Conservation (phyloP, 2,113 vertebrate species). For the Anhinga anhinga region DNA sequence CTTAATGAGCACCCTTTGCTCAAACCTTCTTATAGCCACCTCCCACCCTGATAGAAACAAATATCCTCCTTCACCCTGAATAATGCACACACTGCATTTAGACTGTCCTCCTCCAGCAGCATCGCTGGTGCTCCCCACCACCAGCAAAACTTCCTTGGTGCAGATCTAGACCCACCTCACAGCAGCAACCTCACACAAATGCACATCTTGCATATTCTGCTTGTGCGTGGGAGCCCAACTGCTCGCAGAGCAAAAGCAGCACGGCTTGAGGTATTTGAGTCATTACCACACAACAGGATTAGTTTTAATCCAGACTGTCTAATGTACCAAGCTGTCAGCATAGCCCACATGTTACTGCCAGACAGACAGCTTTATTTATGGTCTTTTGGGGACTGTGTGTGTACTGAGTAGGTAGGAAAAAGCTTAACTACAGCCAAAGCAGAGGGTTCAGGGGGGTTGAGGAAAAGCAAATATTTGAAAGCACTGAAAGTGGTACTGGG, state of each 20-base stretch:
- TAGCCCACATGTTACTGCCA: not conserved
- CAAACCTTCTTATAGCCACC: not conserved
- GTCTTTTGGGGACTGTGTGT: not conserved
- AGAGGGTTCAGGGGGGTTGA: not conserved
- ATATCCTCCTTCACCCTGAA: rapidly evolving
- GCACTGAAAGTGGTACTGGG: not conserved
- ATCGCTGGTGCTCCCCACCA: not conserved
- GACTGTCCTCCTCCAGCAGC: not conserved
- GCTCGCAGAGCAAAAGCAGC: not conserved
- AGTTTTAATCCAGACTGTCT: conserved; percentile 46
- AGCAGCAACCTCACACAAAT: not conserved
- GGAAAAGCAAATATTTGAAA: not conserved
- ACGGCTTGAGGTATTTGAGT: not conserved
- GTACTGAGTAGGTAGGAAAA: not conserved
- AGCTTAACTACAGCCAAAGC: not conserved
- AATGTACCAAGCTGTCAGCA: conserved; percentile 16
- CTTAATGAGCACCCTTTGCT: not conserved
- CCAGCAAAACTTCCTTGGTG: not conserved
- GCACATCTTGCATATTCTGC: rapidly evolving
- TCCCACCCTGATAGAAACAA: not conserved
- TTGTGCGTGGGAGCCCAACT: not conserved
- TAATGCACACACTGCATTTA: not conserved
- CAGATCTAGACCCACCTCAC: not conserved
- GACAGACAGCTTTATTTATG: conserved; percentile 4
- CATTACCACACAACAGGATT: conserved; percentile 33